These are phyloP conservation scores for Lordiphosa collinella DNA, from an alignment of 1,140 invertebrate genomes.

Conservation along the genomic window DNA sequence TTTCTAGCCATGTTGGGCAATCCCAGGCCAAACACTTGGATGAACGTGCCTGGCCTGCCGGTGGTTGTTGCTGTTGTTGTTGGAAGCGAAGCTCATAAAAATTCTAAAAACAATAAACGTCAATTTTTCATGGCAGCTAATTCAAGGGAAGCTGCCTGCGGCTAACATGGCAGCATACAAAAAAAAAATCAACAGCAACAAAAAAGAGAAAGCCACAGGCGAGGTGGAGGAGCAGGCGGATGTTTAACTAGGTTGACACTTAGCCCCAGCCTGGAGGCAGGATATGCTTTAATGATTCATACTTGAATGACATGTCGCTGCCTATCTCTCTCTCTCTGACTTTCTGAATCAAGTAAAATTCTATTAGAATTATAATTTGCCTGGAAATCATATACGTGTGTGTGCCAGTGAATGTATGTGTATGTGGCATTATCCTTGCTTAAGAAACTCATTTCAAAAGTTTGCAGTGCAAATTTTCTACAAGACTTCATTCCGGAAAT, in stretches of 20 bases:
- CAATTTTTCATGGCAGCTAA: constrained; percentile 61
- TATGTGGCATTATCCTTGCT: too few species aligned
- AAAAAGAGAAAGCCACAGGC: constrained; percentile 1
- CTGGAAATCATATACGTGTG: too few species aligned
- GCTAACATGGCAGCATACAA: constrained; percentile 5
- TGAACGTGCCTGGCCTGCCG: neutral
- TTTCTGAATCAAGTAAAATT: too few species aligned
- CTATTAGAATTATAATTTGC: too few species aligned
- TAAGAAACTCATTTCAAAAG: too few species aligned
- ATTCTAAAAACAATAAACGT: constrained; percentile 68
- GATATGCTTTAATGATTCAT: constrained; percentile 16
- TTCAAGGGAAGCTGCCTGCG: constrained; percentile 31
- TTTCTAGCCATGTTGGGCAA: constrained; percentile 16
- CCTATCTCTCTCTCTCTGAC: too few species aligned
- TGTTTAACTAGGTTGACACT: constrained; percentile 48
- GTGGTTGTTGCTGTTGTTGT: neutral
- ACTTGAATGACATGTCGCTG: constrained; percentile 9
- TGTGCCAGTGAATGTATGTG: too few species aligned
- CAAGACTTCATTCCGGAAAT: too few species aligned
- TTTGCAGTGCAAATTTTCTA: too few species aligned
- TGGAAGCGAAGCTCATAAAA: constrained; percentile 46
- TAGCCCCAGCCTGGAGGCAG: constrained; percentile 17
- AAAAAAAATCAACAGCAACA: neutral
- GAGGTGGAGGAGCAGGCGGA: constrained; percentile 11
- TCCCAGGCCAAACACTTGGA: constrained; percentile 1